These are phyloP conservation scores for Characodon lateralis DNA, from an alignment of 2,797 vertebrate genomes.

Conservation along the genomic window DNA sequence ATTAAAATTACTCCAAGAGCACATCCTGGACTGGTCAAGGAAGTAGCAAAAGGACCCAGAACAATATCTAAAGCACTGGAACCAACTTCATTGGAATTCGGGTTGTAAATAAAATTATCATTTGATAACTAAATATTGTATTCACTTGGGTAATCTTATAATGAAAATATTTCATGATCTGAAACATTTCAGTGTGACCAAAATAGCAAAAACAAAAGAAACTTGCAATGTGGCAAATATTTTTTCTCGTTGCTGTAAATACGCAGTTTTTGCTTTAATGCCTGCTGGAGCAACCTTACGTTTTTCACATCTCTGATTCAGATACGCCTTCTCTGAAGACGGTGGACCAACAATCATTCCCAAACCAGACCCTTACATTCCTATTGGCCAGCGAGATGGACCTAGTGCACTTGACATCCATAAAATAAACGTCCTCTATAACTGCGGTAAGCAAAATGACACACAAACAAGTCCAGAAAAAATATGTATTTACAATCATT, in stretches of 20 bases:
- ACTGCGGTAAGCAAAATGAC: constrained; percentile 78
- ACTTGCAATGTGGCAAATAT: background rate
- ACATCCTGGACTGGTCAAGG: background rate
- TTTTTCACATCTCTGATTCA: constrained; percentile 50
- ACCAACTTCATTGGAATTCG: too few relatives aligned
- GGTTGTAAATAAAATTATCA: background rate
- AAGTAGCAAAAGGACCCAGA: background rate
- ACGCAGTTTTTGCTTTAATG: constrained; percentile 3
- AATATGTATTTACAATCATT: background rate
- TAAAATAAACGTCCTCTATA: constrained; percentile 88
- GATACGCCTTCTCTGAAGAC: constrained; percentile 85
- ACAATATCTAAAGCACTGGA: background rate
- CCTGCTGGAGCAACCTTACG: background rate
- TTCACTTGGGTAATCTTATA: background rate
- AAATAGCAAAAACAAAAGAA: background rate
- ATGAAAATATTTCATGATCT: background rate
- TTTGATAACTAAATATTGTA: background rate
- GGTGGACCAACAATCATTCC: constrained; percentile 87
- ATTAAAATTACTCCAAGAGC: background rate
- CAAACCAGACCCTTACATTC: constrained; percentile 84
- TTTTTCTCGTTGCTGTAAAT: background rate
- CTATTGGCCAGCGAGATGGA: constrained; percentile 87
- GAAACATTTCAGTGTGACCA: background rate
- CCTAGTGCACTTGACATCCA: constrained; percentile 85
- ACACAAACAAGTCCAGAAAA: background rate